Evolutionary conservation across 1,140 invertebrate species (phyloP).

Genomic region (Drosophila insularis): DNA sequence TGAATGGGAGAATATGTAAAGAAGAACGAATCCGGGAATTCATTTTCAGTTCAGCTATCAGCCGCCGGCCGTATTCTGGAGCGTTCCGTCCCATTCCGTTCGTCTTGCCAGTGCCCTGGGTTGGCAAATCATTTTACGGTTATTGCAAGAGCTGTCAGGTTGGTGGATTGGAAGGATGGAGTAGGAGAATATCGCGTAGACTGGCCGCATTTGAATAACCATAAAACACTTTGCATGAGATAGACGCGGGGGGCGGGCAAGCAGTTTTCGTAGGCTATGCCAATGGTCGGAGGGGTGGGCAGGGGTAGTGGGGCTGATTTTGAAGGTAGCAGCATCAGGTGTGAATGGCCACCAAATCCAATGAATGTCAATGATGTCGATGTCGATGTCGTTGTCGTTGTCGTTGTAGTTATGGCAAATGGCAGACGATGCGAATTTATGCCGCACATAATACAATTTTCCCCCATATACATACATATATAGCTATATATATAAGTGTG

Average conservation of each 20-base stretch:
- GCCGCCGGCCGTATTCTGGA: no score
- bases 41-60: neutral
- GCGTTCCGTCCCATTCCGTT: neutral
- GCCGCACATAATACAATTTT: slow-evolving; percentile 67
- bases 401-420: slow-evolving; percentile 50
- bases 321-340: slow-evolving; percentile 59
- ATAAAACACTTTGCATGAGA: slow-evolving; percentile 55
- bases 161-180: neutral
- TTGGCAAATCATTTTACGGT: slow-evolving; percentile 68
- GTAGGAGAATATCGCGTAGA: slow-evolving; percentile 25
- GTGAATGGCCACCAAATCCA: slow-evolving; percentile 72
- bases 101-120: neutral
- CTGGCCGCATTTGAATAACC: slow-evolving; percentile 66
- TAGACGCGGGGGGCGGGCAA: neutral
- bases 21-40: neutral
- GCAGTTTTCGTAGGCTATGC: no score
- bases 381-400: slow-evolving; percentile 55
- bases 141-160: slow-evolving; percentile 31
- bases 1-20: neutral
- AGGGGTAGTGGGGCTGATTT: neutral
- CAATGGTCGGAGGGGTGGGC: no score
- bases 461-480: slow-evolving; percentile 8
- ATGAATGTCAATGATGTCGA: slow-evolving; percentile 72
- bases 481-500: neutral
- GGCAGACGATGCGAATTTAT: slow-evolving; percentile 65